A percentile compares a stretch with the other conserved stretches of the same genome.
Conservation (phyloP, 2,888 invertebrate species). For the Monopis laevigella region DNA sequence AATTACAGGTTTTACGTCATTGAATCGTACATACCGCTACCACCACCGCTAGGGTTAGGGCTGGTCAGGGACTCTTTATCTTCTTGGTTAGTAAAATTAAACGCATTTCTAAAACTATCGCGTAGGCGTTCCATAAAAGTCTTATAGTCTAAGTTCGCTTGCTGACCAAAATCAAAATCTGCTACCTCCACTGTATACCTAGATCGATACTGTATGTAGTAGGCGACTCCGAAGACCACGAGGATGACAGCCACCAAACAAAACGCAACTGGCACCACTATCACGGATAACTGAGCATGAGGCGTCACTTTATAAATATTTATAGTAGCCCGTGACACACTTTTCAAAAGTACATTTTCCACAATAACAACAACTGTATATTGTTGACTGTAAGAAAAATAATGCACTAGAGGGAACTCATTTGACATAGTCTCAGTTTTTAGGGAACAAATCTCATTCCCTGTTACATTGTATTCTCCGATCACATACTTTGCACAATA, state of each 20-base stretch:
- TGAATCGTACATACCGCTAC: no score
- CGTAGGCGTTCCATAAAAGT: conserved; percentile 84
- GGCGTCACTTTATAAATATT: conserved; percentile 84
- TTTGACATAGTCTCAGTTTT: conserved; percentile 54
- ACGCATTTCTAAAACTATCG: conserved; percentile 72
- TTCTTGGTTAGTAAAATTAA: conserved; percentile 41
- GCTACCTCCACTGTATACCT: conserved; percentile 88
- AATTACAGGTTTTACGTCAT: conserved; percentile 58
- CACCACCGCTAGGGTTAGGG: conserved; percentile 44
- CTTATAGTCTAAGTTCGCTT: conserved; percentile 85
- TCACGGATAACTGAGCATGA: conserved; percentile 86
- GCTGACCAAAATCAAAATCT: conserved; percentile 89
- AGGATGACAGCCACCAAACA: conserved; percentile 83
- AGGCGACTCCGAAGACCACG: conserved; percentile 88
- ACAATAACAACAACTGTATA: conserved; percentile 83
- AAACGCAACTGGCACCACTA: conserved; percentile 87
- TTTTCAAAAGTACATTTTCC: conserved; percentile 78
- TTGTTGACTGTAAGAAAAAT: conserved; percentile 73
- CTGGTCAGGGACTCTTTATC: conserved; percentile 48
- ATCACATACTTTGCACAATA: conserved; percentile 74
- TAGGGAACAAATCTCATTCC: conserved; percentile 76
- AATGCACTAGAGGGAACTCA: conserved; percentile 72
- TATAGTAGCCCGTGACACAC: conserved; percentile 75
- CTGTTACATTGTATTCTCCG: conserved; percentile 76
- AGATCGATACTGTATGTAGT: conserved; percentile 81